A percentile compares a stretch with the other conserved stretches of the same genome.
Evolutionary conservation across 2,888 invertebrate species (phyloP).

Genomic region (Acleris sparsana): DNA sequence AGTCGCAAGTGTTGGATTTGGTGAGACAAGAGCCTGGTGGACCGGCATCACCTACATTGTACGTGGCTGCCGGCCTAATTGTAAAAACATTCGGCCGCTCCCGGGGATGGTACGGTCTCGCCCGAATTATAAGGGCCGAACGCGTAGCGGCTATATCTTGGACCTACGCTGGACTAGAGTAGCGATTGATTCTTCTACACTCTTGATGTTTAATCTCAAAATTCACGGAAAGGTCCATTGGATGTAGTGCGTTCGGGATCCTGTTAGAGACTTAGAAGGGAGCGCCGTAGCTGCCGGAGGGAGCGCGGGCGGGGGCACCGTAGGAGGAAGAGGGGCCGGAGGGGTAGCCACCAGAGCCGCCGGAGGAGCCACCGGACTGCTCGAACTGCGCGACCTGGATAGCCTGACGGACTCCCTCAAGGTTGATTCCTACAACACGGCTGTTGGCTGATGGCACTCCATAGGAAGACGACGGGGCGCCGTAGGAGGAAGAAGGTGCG

Average conservation of each 20-base stretch:
- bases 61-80: slow-evolving; percentile 68
- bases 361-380: slow-evolving; percentile 81
- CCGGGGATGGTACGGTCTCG: slow-evolving; percentile 54
- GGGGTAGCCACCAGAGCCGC: slow-evolving; percentile 64
- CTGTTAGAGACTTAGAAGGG: slow-evolving; percentile 75
- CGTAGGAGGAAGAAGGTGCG: slow-evolving; percentile 85
- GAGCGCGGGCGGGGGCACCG: slow-evolving; percentile 83
- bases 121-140: slow-evolving; percentile 67
- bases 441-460: slow-evolving; percentile 82
- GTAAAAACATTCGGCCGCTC: slow-evolving; percentile 66
- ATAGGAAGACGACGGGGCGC: slow-evolving; percentile 84
- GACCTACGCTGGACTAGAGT: slow-evolving; percentile 29
- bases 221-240: slow-evolving; percentile 27
- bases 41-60: slow-evolving; percentile 79
- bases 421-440: slow-evolving; percentile 92
- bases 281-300: slow-evolving; percentile 88
- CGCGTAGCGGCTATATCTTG: slow-evolving; percentile 40
- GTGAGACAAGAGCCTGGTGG: slow-evolving; percentile 54
- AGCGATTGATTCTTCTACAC: slow-evolving; percentile 12
- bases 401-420: slow-evolving; percentile 93
- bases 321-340: slow-evolving; percentile 84
- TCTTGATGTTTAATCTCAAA: slow-evolving; percentile 7
- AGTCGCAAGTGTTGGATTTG: slow-evolving; percentile 78
- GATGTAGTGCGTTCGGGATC: slow-evolving; percentile 45
- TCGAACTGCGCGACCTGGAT: slow-evolving; percentile 94